Evolutionary conservation across 2,113 vertebrate species (phyloP).

Genomic region (Heterochromis multidens): DNA sequence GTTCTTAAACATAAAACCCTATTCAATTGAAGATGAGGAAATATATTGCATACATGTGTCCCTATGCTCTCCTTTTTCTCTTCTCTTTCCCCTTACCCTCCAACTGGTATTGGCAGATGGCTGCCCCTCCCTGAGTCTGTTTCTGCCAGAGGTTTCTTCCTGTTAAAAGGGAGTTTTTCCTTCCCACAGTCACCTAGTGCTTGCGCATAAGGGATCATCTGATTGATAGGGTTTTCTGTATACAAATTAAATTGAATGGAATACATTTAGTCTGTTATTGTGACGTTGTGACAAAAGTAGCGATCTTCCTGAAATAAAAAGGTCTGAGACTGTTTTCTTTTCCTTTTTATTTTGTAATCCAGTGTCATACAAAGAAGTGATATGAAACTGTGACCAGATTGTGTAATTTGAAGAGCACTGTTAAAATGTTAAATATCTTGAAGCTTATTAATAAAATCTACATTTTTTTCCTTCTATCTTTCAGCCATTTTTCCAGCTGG

Average conservation of each 20-base stretch:
- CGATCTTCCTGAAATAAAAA: neutral
- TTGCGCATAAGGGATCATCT: no score
- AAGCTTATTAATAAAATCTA: neutral
- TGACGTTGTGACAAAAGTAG: neutral
- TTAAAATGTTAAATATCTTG: neutral
- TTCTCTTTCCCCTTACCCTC: no score
- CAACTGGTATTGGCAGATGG: no score
- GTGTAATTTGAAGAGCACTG: neutral
- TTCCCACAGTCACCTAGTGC: no score
- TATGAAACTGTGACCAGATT: neutral
- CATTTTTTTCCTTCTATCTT: slow-evolving; percentile 50
- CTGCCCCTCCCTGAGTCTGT: no score
- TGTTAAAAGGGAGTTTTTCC: no score
- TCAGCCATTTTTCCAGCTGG: slow-evolving; percentile 95
- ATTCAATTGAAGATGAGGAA: no score
- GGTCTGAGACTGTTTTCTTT: neutral
- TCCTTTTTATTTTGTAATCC: neutral
- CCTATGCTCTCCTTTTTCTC: no score
- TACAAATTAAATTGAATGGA: neutral
- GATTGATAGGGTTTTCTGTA: no score
- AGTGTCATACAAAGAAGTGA: neutral
- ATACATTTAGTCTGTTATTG: neutral
- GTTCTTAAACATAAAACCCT: neutral
- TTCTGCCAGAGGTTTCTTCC: no score
- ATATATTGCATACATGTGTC: no score